Percentiles rank a stretch among this genome's conserved stretches.
Conservation (phyloP, 2,113 vertebrate species). For the Microcebus tavaratra region DNA sequence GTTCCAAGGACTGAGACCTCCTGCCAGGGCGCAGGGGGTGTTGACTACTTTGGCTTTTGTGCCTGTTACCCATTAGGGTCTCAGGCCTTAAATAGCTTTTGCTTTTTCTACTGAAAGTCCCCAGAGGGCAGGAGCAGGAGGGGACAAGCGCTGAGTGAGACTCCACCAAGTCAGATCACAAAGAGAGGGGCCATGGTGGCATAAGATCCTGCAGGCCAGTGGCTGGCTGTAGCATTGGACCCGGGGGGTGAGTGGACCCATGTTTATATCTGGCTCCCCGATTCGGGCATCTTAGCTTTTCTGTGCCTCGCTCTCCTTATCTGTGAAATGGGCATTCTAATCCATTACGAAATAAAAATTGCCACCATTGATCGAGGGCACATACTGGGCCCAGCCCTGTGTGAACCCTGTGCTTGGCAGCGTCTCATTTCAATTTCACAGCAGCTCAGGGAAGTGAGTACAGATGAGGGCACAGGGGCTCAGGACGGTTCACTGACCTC, state of each 20-base stretch:
- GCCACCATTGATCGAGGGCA: accelerated
- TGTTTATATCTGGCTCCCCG: not conserved
- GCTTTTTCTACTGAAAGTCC: not conserved
- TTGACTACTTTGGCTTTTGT: not conserved
- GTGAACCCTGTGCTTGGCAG: not conserved
- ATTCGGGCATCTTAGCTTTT: not conserved
- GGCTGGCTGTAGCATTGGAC: not conserved
- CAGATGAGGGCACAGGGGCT: not conserved
- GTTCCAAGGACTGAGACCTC: not conserved
- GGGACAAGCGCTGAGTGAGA: not conserved
- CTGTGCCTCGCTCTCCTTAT: not conserved
- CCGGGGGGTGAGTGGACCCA: not conserved
- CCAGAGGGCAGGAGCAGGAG: not conserved
- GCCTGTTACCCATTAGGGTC: not conserved
- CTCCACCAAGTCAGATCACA: not conserved
- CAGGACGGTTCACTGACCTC: not conserved
- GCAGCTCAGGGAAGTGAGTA: not conserved
- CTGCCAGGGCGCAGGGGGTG: not conserved
- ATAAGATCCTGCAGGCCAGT: not conserved
- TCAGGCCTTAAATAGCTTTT: not conserved
- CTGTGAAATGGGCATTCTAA: not conserved
- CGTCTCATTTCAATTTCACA: not conserved
- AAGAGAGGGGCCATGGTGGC: not conserved
- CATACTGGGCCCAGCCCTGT: accelerated
- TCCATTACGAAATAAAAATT: not conserved